phyloP scores from a whole-genome alignment of 2,113 vertebrate species.

The Cyphomyrus plagiostoma region DNA sequence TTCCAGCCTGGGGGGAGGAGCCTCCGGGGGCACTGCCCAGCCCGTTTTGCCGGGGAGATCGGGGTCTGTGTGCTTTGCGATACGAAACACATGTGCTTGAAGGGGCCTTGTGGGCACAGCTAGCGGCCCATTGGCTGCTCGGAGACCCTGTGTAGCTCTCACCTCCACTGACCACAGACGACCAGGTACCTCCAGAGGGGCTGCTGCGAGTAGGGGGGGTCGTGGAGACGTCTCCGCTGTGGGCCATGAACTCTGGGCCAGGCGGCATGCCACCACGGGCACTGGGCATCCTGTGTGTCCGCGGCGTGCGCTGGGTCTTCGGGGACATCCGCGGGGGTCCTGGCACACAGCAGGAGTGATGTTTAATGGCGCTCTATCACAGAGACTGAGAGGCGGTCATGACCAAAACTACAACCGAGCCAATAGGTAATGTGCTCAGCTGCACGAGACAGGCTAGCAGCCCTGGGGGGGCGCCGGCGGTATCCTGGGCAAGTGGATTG shows the following conservation, averaged over 20 bases:
- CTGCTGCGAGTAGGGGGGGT: slow-evolving; percentile 74
- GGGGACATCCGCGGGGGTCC: slow-evolving; percentile 98
- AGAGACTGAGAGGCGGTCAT: neutral
- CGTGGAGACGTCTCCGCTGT: slow-evolving; percentile 75
- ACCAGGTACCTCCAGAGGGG: slow-evolving; percentile 93
- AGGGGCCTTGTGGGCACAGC: neutral
- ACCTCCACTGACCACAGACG: slow-evolving; percentile 97
- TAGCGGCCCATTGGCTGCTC: neutral
- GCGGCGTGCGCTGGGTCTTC: slow-evolving; percentile 92
- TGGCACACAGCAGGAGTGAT: slow-evolving; percentile 37
- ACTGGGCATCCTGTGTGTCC: slow-evolving; percentile 82
- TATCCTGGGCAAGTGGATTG: neutral
- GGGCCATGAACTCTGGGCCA: slow-evolving; percentile 82
- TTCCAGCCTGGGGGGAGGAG: slow-evolving; percentile 75
- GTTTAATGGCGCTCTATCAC: neutral
- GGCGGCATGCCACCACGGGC: slow-evolving; percentile 78
- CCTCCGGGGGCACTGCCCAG: slow-evolving; percentile 66
- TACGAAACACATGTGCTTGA: slow-evolving; percentile 49
- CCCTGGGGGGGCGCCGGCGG: neutral
- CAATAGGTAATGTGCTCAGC: neutral
- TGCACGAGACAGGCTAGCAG: neutral
- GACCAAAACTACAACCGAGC: neutral
- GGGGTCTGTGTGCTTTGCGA: slow-evolving; percentile 84
- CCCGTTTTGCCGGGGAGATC: slow-evolving; percentile 88
- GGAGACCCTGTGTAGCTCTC: slow-evolving; percentile 28